phyloP scores from a whole-genome alignment of 1,140 invertebrate genomes.

The Pinna nobilis region DNA sequence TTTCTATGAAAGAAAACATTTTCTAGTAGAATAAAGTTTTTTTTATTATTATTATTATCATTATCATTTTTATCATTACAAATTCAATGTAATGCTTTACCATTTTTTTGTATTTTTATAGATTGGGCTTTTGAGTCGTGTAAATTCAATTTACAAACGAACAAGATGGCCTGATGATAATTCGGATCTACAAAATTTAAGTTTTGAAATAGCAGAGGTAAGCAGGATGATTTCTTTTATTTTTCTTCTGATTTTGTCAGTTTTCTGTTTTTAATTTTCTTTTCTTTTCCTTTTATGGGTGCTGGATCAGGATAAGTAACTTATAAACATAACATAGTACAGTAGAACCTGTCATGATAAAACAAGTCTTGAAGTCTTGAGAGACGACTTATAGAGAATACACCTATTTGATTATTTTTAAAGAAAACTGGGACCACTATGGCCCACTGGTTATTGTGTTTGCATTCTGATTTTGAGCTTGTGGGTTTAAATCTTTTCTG shows the following conservation, averaged over 20 bases:
- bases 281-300: not conserved
- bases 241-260: not conserved
- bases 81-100: too few relatives aligned
- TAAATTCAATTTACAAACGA: slow-evolving; percentile 37
- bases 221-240: not conserved
- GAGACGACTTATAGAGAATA: too few relatives aligned
- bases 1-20: not conserved
- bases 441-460: too few relatives aligned
- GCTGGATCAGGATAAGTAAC: too few relatives aligned
- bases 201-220: slow-evolving; percentile 47
- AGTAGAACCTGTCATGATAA: too few relatives aligned
- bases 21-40: not conserved
- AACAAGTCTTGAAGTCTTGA: too few relatives aligned
- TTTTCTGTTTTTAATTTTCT: not conserved
- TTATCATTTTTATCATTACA: not conserved
- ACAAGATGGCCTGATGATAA: slow-evolving; percentile 43
- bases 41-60: not conserved
- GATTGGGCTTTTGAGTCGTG: slow-evolving; percentile 40
- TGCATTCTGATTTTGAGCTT: too few relatives aligned
- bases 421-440: too few relatives aligned
- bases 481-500: too few relatives aligned
- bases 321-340: too few relatives aligned
- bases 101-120: slow-evolving; percentile 15
- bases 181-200: slow-evolving; percentile 22
- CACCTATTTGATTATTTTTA: too few relatives aligned